A percentile compares a stretch with the other conserved stretches of the same genome.
Evolutionary conservation across 2,888 invertebrate genomes (phyloP).

Genomic region (Himalopsyche japonica): DNA sequence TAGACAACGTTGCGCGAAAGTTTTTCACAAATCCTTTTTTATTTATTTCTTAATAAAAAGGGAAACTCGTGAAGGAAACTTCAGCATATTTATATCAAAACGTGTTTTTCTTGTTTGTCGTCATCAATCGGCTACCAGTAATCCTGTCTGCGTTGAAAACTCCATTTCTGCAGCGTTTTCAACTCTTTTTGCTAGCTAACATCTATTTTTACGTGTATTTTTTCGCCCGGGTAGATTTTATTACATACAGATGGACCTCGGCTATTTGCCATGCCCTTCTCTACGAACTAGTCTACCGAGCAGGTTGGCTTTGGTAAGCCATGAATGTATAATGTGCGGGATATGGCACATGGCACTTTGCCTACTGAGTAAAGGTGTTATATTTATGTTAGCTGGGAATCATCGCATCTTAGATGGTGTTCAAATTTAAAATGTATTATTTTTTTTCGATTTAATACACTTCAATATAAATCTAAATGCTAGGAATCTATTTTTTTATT

Average conservation of each 20-base stretch:
- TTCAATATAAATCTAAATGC: too few species aligned
- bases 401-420: too few species aligned
- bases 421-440: too few species aligned
- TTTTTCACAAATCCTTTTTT: too few species aligned
- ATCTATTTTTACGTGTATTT: not conserved
- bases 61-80: too few species aligned
- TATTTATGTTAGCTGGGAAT: not conserved
- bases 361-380: not conserved
- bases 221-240: not conserved
- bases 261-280: constrained; percentile 1
- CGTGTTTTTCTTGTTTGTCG: not conserved
- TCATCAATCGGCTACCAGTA: not conserved
- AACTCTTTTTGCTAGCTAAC: not conserved
- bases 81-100: too few species aligned
- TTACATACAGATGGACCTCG: constrained; percentile 4
- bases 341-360: not conserved
- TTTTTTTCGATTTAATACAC: too few species aligned
- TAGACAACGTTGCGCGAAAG: too few species aligned
- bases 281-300: not conserved
- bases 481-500: too few species aligned
- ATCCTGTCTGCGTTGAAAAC: not conserved
- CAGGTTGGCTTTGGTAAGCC: not conserved
- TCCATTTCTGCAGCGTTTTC: not conserved
- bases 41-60: too few species aligned
- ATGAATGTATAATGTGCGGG: not conserved